phyloP scores from a whole-genome alignment of 2,113 vertebrate species.

The Pteropus alecto region DNA sequence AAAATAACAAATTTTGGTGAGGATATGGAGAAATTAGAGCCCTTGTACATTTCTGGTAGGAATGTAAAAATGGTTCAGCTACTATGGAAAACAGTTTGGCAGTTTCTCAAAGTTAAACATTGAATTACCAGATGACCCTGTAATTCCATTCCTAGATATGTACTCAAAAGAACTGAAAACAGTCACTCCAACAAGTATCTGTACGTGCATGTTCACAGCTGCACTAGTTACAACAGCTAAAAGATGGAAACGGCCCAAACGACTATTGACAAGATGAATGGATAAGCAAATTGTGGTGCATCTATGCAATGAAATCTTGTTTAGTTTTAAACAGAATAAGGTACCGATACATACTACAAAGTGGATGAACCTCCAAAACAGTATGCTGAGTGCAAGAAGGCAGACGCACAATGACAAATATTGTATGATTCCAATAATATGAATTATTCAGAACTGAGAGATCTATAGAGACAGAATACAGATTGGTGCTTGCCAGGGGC shows the following conservation, averaged over 20 bases:
- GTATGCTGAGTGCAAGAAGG: not conserved
- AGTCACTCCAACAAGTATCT: not conserved
- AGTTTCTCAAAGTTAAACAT: too few relatives aligned
- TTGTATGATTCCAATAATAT: not conserved
- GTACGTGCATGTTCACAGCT: not conserved
- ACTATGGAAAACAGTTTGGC: too few relatives aligned
- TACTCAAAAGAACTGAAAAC: not conserved
- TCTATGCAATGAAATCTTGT: not conserved
- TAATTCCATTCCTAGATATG: not conserved
- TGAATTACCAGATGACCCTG: too few relatives aligned
- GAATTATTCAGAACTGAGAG: not conserved
- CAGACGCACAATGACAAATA: not conserved
- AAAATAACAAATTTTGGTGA: not conserved
- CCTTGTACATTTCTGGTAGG: too few relatives aligned
- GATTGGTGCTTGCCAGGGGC: not conserved
- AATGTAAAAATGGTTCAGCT: too few relatives aligned
- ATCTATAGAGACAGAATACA: not conserved
- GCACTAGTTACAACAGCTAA: not conserved
- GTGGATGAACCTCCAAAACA: not conserved
- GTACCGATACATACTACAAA: not conserved
- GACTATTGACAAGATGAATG: not conserved
- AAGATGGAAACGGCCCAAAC: not conserved
- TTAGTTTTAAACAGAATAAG: not conserved
- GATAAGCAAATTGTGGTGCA: not conserved
- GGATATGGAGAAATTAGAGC: not conserved